phyloP scores from a whole-genome alignment of 2,113 vertebrate species.

The Eclectus roratus region DNA sequence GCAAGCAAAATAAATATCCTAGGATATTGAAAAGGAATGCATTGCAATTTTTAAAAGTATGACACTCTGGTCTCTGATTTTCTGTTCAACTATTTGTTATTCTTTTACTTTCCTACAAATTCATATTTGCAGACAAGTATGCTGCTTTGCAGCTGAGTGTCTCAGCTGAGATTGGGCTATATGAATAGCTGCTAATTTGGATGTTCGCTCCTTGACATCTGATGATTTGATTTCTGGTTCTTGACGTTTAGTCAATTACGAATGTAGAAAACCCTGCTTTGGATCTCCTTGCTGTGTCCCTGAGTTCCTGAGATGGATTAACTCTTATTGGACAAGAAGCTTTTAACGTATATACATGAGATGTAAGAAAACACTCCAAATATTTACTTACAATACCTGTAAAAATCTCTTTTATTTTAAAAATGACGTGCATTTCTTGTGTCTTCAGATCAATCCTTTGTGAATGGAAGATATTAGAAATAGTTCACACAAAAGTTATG shows the following conservation, averaged over 20 bases:
- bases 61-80: conserved; percentile 33
- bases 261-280: not conserved
- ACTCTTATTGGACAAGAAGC: not conserved
- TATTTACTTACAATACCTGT: not conserved
- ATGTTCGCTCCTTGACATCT: not conserved
- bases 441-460: not conserved
- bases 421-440: not conserved
- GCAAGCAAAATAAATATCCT: not conserved
- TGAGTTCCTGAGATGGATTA: not conserved
- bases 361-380: not conserved
- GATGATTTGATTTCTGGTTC: not conserved
- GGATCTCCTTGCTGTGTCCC: not conserved
- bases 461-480: not conserved
- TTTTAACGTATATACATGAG: not conserved
- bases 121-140: not conserved
- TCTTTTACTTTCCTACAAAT: conserved; percentile 28
- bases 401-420: not conserved
- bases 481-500: not conserved
- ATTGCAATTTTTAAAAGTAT: not conserved
- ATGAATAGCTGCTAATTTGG: not conserved
- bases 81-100: conserved; percentile 14
- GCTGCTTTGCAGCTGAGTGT: not conserved
- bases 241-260: not conserved
- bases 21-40: not conserved
- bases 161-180: not conserved